Percentiles rank a stretch among this genome's conserved stretches.
Conservation (phyloP, 2,888 invertebrate species). For the Protodeltote pygarga region DNA sequence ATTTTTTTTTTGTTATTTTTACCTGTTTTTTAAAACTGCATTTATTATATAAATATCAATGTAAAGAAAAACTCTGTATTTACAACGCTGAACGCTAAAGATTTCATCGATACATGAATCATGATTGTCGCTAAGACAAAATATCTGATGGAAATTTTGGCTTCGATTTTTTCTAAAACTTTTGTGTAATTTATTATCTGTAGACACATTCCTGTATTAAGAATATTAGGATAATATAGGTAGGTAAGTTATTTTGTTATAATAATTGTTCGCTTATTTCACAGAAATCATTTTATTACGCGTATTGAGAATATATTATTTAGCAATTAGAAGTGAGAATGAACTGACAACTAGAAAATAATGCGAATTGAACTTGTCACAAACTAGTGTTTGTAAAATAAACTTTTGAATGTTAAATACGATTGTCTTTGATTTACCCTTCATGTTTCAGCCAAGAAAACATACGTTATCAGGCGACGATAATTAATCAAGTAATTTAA, state of each 20-base stretch:
- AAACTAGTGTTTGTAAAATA: conserved; percentile 39
- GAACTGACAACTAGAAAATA: conserved; percentile 27
- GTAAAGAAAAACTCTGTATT: too few species aligned
- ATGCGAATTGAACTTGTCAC: conserved; percentile 23
- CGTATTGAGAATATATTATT: conserved; percentile 2
- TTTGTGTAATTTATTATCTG: too few species aligned
- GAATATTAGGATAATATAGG: neutral
- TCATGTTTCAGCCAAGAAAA: too few species aligned
- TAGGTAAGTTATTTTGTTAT: neutral
- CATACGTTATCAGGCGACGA: too few species aligned
- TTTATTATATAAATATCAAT: too few species aligned
- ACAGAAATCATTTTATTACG: neutral
- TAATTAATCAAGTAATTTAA: too few species aligned
- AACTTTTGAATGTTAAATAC: conserved; percentile 30
- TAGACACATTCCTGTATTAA: conserved; percentile 10
- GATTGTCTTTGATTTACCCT: conserved; percentile 17
- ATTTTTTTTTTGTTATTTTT: too few species aligned
- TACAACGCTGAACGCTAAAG: too few species aligned
- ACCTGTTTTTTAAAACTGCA: conserved; percentile 6
- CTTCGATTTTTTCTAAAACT: too few species aligned
- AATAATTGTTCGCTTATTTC: neutral
- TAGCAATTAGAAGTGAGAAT: conserved; percentile 14
- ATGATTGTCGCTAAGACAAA: too few species aligned
- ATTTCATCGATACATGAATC: too few species aligned
- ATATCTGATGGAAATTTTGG: too few species aligned